These are phyloP conservation scores for Nicator chloris DNA, from an alignment of 2,113 vertebrate genomes.

Conservation along the genomic window DNA sequence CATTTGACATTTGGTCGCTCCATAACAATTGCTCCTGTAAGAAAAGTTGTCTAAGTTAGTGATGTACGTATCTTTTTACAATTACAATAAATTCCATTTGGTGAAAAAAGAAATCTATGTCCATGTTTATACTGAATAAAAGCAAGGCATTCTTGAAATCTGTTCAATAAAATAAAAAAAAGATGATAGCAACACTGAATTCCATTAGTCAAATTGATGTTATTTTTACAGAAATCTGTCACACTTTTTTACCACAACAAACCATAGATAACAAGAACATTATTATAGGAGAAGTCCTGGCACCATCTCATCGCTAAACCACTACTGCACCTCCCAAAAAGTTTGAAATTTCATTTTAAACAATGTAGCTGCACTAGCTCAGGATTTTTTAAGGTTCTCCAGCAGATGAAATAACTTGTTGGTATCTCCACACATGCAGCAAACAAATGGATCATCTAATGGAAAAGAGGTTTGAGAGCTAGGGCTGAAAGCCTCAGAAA, in stretches of 20 bases:
- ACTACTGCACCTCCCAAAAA: background rate
- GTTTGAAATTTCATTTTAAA: background rate
- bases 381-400: background rate
- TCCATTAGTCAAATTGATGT: background rate
- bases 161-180: no score
- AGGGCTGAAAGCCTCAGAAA: background rate
- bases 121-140: background rate
- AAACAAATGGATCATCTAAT: background rate
- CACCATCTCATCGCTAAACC: background rate
- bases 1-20: constrained; percentile 95
- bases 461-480: background rate
- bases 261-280: background rate
- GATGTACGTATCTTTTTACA: background rate
- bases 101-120: background rate
- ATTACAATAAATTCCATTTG: background rate
- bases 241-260: background rate
- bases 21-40: constrained; percentile 93
- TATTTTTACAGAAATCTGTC: background rate
- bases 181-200: background rate
- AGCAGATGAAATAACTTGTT: background rate
- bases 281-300: background rate
- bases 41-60: background rate
- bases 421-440: background rate
- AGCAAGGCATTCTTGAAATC: background rate
- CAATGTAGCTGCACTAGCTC: background rate